Evolutionary conservation across 2,888 invertebrate genomes (phyloP), one percentile per base, ranked within the genome.

Genomic region (Sceliomorpha sp.): DNA sequence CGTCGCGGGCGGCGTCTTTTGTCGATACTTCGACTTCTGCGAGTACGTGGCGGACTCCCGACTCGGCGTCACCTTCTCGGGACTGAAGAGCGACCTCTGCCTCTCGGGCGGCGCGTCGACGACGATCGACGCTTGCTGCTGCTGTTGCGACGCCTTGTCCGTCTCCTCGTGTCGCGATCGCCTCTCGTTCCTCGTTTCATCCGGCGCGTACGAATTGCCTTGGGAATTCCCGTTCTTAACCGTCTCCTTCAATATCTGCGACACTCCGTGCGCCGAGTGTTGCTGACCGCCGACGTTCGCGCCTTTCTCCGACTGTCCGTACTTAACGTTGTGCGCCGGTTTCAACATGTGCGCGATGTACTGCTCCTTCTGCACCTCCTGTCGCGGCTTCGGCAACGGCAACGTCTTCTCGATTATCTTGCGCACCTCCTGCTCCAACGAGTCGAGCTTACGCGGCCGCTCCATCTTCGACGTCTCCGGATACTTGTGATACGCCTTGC

Each of bases 51-150:
- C 90, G 0, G n/a, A n/a, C n/a, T n/a, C n/a, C n/a, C 89, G 89
- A 2, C 86, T 89, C 1, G 88, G 83, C 3, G 91, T 90, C 0
- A 85, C 89, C 64, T 91, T 92, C 68, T 93, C 93, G 0, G 93
- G 93, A 1, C 93, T 93, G 83, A 93, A 93, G 24, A 93, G 81
- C 8, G 93, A 93, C 34, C 82, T 85, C 26, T 85, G 86, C 20
- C 84, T 78, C 1, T 27, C 50, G 1, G 70, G 78, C 8, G 81
- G 80, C 0, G 78, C 69, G n/a, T n/a, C n/a, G n/a, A n/a, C n/a
- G n/a, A n/a, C n/a, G n/a, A n/a, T n/a, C n/a, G n/a, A n/a, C n/a
- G n/a, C n/a, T n/a, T n/a, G n/a, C n/a, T n/a, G n/a, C n/a, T n/a
- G n/a, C n/a, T n/a, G n/a, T n/a, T 81, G 36, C 2, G 75, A 69